Percentiles rank a stretch among this genome's conserved stretches.
Conservation (phyloP, 2,888 invertebrate genomes). For the Ectemnius continuus region DNA sequence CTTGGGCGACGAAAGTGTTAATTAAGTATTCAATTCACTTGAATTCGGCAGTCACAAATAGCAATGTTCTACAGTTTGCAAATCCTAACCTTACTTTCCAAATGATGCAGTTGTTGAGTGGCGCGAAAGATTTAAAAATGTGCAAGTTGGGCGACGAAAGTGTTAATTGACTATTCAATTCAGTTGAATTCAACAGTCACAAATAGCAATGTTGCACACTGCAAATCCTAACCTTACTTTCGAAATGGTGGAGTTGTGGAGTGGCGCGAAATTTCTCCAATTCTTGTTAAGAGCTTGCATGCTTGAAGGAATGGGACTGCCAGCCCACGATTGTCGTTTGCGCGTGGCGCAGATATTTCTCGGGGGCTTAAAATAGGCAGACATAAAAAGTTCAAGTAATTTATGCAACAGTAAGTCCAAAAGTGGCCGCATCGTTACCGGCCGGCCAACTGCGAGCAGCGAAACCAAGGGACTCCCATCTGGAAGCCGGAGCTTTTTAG, state of each 20-base stretch:
- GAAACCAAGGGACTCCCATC: too few relatives aligned
- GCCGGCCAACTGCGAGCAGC: not conserved
- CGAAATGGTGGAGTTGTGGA: too few relatives aligned
- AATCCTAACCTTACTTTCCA: too few relatives aligned
- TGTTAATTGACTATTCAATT: too few relatives aligned
- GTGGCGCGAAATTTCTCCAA: not conserved
- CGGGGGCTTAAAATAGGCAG: slow-evolving; percentile 9
- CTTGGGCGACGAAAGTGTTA: too few relatives aligned
- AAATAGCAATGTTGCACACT: too few relatives aligned
- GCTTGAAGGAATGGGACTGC: not conserved
- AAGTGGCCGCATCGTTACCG: not conserved
- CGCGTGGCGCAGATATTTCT: slow-evolving; percentile 1
- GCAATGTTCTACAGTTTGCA: not conserved
- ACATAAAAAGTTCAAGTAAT: slow-evolving; percentile 10
- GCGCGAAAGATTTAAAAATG: too few relatives aligned
- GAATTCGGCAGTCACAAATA: not conserved
- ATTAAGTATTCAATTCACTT: too few relatives aligned
- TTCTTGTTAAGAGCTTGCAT: not conserved
- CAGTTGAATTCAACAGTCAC: too few relatives aligned
- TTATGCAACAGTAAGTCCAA: slow-evolving; percentile 4
- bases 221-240: too few relatives aligned
- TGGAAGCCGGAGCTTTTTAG: not conserved
- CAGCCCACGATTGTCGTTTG: not conserved
- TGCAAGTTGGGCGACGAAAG: too few relatives aligned
- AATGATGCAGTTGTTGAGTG: too few relatives aligned